Evolutionary conservation across 1,140 invertebrate genomes (phyloP), one percentile per base, ranked within the genome.

Genomic region (Coenobita brevimanus): DNA sequence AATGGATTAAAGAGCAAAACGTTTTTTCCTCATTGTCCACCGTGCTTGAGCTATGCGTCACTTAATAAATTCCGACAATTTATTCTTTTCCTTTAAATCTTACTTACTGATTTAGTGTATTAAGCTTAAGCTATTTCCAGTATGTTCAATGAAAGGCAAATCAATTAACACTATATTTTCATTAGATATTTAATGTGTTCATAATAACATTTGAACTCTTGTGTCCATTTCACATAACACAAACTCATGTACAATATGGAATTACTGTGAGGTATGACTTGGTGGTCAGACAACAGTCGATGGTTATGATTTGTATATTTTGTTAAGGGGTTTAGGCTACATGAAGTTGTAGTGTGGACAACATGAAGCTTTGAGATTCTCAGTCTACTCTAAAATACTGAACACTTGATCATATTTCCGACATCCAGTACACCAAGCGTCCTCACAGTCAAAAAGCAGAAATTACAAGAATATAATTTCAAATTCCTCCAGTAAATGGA

Each of bases 131-230:
- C n/a, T n/a, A n/a, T n/a, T n/a, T n/a, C n/a, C n/a, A n/a, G n/a
- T n/a, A n/a, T n/a, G n/a, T n/a, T n/a, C n/a, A n/a, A n/a, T n/a
- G n/a, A n/a, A 69, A 69, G 69, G 69, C 46, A 67, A 64, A 4
- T 15, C 2, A 67, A 43, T 50, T 46, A 82, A 87, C 10, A 81
- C 27, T 21, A 27, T 38, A 17, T 27, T 71, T 80, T 87, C 62
- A 71, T 87, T 87, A 81, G 80, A 87, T 75, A 87, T 87, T 87
- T 87, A 87, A 80, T 87, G 85, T 85, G 82, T 87, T 87, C 85
- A 87, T 87, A 85, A 85, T 85, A 87, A 87, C 85, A 87, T 87
- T 87, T 87, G 76, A 80, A 87, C 76, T 80, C 78, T 87, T 81
- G 85, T 87, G 80, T 82, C 71, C 82, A 85, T 85, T 75, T 85